Conservation (phyloP, 2,113 vertebrate species). For the Equus quagga region DNA sequence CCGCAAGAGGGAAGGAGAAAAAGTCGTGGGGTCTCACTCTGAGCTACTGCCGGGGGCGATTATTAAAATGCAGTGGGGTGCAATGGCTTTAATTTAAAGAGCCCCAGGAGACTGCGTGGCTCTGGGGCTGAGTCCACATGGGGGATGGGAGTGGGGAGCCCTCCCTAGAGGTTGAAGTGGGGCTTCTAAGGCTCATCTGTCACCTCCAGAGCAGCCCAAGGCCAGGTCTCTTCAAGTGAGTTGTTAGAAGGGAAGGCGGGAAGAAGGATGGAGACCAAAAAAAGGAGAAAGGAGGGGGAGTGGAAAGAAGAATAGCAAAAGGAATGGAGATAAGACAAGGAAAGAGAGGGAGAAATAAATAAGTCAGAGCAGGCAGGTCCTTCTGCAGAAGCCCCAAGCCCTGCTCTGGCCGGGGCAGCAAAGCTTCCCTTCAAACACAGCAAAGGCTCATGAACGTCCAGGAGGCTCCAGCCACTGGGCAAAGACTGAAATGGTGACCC, state of each 20-base stretch:
- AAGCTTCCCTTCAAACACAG: background rate
- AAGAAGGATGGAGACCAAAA: background rate
- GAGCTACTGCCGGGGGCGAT: background rate
- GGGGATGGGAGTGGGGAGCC: background rate
- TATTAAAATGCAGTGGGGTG: background rate
- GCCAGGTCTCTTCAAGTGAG: background rate
- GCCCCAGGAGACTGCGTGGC: background rate
- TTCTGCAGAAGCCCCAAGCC: background rate
- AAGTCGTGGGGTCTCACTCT: background rate
- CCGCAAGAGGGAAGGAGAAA: background rate
- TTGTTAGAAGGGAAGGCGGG: background rate
- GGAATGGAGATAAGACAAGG: background rate
- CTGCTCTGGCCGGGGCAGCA: background rate
- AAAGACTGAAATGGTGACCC: background rate
- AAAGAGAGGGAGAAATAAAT: background rate
- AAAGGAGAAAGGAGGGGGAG: background rate
- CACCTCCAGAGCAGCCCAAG: background rate
- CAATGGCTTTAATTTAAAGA: background rate
- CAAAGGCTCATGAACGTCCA: background rate
- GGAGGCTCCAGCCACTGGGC: background rate
- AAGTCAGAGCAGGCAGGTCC: background rate
- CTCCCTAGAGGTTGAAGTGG: conserved; percentile 1
- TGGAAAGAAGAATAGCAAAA: background rate
- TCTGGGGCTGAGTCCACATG: background rate
- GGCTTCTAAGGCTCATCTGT: background rate